These are phyloP conservation scores for Papilio dardanus DNA, from an alignment of 1,140 invertebrate genomes.

Conservation along the genomic window DNA sequence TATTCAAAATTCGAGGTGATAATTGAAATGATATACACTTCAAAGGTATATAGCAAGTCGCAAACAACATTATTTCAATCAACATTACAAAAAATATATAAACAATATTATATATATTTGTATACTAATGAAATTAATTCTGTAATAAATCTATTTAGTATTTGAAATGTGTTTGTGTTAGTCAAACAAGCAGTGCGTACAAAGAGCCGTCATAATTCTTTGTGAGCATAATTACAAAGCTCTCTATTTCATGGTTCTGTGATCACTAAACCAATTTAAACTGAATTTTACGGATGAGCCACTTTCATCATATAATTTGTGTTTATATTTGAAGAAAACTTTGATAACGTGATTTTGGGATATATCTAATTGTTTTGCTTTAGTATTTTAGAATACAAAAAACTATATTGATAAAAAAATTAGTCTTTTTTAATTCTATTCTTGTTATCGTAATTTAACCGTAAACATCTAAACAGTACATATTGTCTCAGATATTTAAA, in stretches of 20 bases:
- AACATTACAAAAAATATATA: no score
- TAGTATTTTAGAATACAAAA: no score
- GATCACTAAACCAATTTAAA: conserved; percentile 39
- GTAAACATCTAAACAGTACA: no score
- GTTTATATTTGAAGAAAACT: conserved; percentile 32
- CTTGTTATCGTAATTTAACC: no score
- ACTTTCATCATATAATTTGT: conserved; percentile 35
- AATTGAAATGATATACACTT: not conserved
- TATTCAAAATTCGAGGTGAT: not conserved
- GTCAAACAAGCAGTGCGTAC: conserved; percentile 4
- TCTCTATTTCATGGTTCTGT: conserved; percentile 37
- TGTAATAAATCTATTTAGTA: conserved; percentile 5
- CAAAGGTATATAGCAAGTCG: no score
- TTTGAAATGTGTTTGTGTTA: not conserved
- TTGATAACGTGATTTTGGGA: not conserved
- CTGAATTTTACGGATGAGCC: conserved; percentile 35
- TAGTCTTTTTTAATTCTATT: no score
- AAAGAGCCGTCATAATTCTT: conserved; percentile 36
- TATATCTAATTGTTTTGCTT: conserved; percentile 4
- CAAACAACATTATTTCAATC: no score
- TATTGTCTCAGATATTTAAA: no score
- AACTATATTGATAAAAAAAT: no score
- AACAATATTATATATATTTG: no score
- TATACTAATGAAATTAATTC: no score
- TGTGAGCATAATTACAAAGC: conserved; percentile 36